Conservation (phyloP, 2,113 vertebrate species). For the Cyprinus carpio region DNA sequence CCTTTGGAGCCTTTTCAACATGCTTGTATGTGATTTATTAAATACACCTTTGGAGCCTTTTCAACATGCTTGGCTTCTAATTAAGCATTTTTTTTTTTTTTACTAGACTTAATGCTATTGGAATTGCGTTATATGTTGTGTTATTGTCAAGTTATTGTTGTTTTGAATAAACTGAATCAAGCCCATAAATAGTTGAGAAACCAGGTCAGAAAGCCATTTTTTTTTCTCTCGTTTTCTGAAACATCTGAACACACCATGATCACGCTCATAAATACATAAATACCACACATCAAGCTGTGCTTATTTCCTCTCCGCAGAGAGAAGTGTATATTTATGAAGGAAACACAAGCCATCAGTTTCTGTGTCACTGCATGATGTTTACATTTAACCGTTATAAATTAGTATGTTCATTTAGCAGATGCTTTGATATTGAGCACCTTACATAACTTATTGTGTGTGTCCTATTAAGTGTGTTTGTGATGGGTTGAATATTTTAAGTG, state of each 20-base stretch:
- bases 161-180: background rate
- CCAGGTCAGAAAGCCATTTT: background rate
- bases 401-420: background rate
- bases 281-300: background rate
- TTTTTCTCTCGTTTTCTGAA: background rate
- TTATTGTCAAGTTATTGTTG: constrained; percentile 2
- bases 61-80: too few relatives aligned
- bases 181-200: background rate
- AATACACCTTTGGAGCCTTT: too few relatives aligned
- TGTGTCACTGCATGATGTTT: background rate
- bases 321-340: background rate
- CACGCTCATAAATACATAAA: background rate
- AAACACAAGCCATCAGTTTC: background rate
- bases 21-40: too few relatives aligned
- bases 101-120: background rate
- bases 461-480: background rate
- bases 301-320: background rate
- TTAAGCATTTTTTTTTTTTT: background rate
- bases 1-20: background rate
- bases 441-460: background rate
- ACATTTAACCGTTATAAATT: too few relatives aligned
- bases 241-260: background rate
- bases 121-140: too few relatives aligned
- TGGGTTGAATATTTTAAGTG: background rate
- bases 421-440: background rate